Evolutionary conservation across 2,113 vertebrate genomes (phyloP).

Genomic region (Cebidichthys violaceus): DNA sequence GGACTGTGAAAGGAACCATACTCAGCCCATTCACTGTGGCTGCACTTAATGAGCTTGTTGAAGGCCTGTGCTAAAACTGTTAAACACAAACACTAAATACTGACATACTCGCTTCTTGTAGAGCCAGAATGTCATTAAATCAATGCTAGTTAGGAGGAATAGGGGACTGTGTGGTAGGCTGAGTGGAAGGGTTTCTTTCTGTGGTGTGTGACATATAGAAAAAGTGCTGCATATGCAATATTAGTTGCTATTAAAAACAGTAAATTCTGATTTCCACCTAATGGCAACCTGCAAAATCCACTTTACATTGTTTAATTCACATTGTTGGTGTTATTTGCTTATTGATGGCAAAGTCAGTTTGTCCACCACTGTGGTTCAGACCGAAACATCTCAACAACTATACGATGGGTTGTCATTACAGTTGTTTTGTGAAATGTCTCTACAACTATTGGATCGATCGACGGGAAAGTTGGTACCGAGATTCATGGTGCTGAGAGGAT

Average conservation of each 20-base stretch:
- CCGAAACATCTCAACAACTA: not conserved
- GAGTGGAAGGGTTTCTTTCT: slow-evolving; percentile 2
- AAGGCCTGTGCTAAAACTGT: slow-evolving; percentile 66
- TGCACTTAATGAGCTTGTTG: slow-evolving; percentile 78
- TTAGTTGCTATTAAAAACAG: not conserved
- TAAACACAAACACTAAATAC: slow-evolving; percentile 65
- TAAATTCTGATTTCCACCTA: not conserved
- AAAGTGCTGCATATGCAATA: not conserved
- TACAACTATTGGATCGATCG: not conserved
- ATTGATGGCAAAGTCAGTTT: not conserved
- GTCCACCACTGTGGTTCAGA: not conserved
- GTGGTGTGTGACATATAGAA: slow-evolving; percentile 3
- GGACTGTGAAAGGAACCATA: slow-evolving; percentile 68
- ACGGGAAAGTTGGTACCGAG: not conserved
- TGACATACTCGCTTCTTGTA: slow-evolving; percentile 54
- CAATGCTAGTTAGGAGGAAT: slow-evolving; percentile 54
- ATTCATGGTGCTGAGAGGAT: not conserved
- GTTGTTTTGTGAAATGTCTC: not conserved
- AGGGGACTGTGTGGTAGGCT: slow-evolving; percentile 1
- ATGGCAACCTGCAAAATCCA: not conserved
- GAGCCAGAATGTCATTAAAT: slow-evolving; percentile 62
- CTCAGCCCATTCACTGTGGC: slow-evolving; percentile 64
- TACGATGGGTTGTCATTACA: not conserved
- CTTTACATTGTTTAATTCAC: not conserved
- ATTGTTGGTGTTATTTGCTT: not conserved